Percentiles rank a stretch among this genome's conserved stretches.
phyloP scores from a whole-genome alignment of 2,888 invertebrate genomes.

The Oxyscelio sp. region DNA sequence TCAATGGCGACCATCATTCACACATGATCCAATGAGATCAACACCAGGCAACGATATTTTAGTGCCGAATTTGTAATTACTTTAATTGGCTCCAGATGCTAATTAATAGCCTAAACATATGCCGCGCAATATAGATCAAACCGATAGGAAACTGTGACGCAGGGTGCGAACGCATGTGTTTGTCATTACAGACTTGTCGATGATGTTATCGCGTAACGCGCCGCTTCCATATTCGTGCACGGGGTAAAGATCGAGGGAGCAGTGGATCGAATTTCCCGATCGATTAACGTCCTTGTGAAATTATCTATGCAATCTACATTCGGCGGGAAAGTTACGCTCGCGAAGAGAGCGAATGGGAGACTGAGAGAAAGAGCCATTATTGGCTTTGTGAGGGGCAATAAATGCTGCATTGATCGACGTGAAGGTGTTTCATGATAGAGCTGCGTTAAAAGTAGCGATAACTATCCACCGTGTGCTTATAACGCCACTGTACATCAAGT shows the following conservation, averaged over 20 bases:
- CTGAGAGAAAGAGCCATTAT: constrained; percentile 59
- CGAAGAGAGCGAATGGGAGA: constrained; percentile 38
- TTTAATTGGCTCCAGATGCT: constrained; percentile 88
- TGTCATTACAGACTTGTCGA: constrained; percentile 84
- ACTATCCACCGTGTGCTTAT: constrained; percentile 57
- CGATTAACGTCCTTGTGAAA: constrained; percentile 70
- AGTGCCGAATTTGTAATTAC: constrained; percentile 81
- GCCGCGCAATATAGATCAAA: constrained; percentile 82
- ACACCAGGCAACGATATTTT: constrained; percentile 80
- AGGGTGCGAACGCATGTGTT: constrained; percentile 85
- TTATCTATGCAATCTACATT: constrained; percentile 70
- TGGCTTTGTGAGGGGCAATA: constrained; percentile 69
- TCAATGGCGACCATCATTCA: constrained; percentile 55
- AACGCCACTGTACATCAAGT: constrained; percentile 50
- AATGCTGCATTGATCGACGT: constrained; percentile 72
- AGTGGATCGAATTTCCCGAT: constrained; percentile 73
- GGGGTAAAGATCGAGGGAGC: constrained; percentile 41
- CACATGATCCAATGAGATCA: constrained; percentile 69
- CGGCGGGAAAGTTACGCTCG: constrained; percentile 51
- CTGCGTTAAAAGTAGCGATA: constrained; percentile 71
- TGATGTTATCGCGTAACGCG: constrained; percentile 79
- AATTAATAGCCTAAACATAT: constrained; percentile 87
- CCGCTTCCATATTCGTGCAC: constrained; percentile 3
- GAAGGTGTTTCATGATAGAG: constrained; percentile 72
- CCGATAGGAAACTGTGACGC: constrained; percentile 79